Conservation (phyloP, 2,888 invertebrate species). For the Eristalis tenax region DNA sequence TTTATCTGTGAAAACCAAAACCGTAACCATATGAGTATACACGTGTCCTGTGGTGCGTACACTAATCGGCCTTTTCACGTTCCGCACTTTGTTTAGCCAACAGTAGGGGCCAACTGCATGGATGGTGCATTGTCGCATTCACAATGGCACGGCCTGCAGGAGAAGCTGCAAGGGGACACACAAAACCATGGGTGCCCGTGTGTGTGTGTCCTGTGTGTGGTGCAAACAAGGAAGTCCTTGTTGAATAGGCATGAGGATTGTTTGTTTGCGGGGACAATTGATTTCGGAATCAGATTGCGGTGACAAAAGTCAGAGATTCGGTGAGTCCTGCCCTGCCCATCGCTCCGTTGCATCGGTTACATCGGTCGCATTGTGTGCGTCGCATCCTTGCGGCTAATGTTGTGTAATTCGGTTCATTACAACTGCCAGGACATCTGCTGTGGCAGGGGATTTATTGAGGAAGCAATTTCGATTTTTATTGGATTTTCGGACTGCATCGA, state of each 20-base stretch:
- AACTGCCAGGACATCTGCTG: slow-evolving; percentile 64
- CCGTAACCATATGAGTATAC: slow-evolving; percentile 45
- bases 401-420: slow-evolving; percentile 71
- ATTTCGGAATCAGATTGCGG: slow-evolving; percentile 58
- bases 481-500: slow-evolving; percentile 38
- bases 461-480: slow-evolving; percentile 70
- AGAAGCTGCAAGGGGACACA: slow-evolving; percentile 66
- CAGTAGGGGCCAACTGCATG: slow-evolving; percentile 55
- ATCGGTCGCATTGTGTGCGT: neutral
- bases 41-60: slow-evolving; percentile 70
- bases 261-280: slow-evolving; percentile 57
- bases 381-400: slow-evolving; percentile 62
- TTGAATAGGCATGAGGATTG: slow-evolving; percentile 42
- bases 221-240: slow-evolving; percentile 52
- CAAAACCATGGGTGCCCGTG: slow-evolving; percentile 33
- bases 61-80: slow-evolving; percentile 64
- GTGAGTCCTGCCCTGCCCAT: slow-evolving; percentile 21
- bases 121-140: slow-evolving; percentile 24
- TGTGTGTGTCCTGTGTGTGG: slow-evolving; percentile 35
- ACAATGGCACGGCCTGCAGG: slow-evolving; percentile 65
- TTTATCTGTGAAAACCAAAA: slow-evolving; percentile 12
- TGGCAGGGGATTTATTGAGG: slow-evolving; percentile 55
- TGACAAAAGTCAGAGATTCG: slow-evolving; percentile 60
- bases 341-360: neutral
- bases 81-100: slow-evolving; percentile 64